Base-by-base conservation (phyloP, 2,888 invertebrate genomes). In the Drosophila emarginata region DNA sequence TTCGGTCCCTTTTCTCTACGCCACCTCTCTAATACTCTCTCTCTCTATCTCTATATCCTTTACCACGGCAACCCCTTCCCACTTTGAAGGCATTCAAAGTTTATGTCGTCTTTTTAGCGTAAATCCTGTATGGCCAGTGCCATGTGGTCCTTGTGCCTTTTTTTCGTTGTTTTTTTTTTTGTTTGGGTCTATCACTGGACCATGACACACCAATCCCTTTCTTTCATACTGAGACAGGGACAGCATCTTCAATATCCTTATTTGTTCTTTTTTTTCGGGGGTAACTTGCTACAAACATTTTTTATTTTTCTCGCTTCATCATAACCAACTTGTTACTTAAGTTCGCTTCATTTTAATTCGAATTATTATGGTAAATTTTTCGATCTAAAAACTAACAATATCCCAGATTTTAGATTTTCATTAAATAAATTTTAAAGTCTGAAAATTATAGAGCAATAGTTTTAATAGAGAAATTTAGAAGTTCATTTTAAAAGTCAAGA, bases 31-130 rank as follows among this genome's bases (percentile, higher is more conserved):
- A 7, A 32, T 9, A 4, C 54, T 67, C 57, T 62, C 18, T 12
- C 45, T 45, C 45, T 45, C 40, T 11, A 9, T 45, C 11, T 45
- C 18, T 21, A 21, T 21, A 45, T 21, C 45, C 45, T 12, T 21
- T 45, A 1, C 14, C 1, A 4, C 14, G 6, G 11, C 14, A 9
- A 2, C 45, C 45, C 45, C 18, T 11, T 14, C 14, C 39, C 39
- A 14, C 64, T 57, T 52, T 21, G 65, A 60, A 60, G 72, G 64
- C 73, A 78, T 88, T 85, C 76, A 78, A 89, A 78, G 74, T 88
- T 87, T 85, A 85, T 77, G 85, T 76, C 81, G 82, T 88, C 89
- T 88, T 88, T 88, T 88, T 78, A 88, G 79, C 87, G 88, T 79
- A 88, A 86, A 88, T 88, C 87, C 82, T 76, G 87, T 59, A 71